These are phyloP conservation scores for Eupithecia exiguata DNA, from an alignment of 2,888 invertebrate genomes.

Conservation along the genomic window DNA sequence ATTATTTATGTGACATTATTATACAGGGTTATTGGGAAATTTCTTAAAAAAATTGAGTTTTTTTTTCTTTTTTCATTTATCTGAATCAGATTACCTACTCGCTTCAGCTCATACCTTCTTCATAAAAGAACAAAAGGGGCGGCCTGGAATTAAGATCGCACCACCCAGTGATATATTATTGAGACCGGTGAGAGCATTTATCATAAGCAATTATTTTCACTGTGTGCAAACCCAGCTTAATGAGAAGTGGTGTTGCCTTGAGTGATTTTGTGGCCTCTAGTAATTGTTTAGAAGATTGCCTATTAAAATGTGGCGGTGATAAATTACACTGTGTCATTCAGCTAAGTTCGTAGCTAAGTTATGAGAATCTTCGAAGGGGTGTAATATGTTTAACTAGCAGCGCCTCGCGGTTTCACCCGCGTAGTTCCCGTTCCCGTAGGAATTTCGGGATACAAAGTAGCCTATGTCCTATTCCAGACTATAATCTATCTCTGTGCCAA, in stretches of 20 bases:
- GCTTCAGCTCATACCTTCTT: conserved; percentile 42
- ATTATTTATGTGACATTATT: too few species aligned
- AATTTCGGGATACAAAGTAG: too few species aligned
- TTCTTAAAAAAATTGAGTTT: too few species aligned
- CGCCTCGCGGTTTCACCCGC: too few species aligned
- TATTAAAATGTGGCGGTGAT: conserved; percentile 36
- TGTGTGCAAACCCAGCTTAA: conserved; percentile 50
- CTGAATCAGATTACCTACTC: conserved; percentile 16
- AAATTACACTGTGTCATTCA: conserved; percentile 21
- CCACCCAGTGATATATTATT: conserved; percentile 68
- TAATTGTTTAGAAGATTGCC: conserved; percentile 45
- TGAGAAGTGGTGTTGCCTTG: conserved; percentile 48
- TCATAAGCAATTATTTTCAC: conserved; percentile 58
- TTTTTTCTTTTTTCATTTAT: not conserved
- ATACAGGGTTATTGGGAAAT: too few species aligned
- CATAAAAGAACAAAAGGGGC: conserved; percentile 50
- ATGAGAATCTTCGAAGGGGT: not conserved
- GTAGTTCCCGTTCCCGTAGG: too few species aligned
- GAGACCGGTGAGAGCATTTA: conserved; percentile 63
- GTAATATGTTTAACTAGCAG: not conserved
- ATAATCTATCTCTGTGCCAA: too few species aligned
- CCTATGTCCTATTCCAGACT: too few species aligned
- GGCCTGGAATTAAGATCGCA: conserved; percentile 69
- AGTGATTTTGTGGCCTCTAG: conserved; percentile 33
- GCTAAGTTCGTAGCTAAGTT: conserved; percentile 5